A percentile compares a stretch with the other conserved stretches of the same genome.
Evolutionary conservation across 2,888 invertebrate species (phyloP).

Genomic region (Oligia fasciuncula): DNA sequence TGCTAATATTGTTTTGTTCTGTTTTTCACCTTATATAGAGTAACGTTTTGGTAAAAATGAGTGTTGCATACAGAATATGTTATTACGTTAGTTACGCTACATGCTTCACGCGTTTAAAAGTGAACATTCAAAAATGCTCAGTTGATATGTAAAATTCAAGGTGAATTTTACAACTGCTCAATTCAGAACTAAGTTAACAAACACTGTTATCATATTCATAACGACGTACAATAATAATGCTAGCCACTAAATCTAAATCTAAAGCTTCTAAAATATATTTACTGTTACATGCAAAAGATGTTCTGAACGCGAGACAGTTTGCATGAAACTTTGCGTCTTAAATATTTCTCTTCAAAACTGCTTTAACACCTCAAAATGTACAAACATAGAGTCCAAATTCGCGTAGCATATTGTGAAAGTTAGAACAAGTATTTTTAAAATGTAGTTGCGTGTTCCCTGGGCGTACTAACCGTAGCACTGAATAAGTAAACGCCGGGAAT

Average conservation of each 20-base stretch:
- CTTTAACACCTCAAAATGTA: slow-evolving; percentile 49
- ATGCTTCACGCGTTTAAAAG: background rate
- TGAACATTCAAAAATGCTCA: background rate
- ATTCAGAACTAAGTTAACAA: slow-evolving; percentile 56
- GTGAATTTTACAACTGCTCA: slow-evolving; percentile 23
- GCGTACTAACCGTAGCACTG: slow-evolving; percentile 86
- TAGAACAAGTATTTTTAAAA: slow-evolving; percentile 67
- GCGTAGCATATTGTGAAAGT: slow-evolving; percentile 49
- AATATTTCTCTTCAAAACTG: slow-evolving; percentile 38
- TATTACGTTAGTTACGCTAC: background rate
- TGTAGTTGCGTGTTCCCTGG: slow-evolving; percentile 67
- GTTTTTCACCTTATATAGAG: background rate
- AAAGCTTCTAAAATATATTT: slow-evolving; percentile 78
- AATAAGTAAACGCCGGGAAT: slow-evolving; percentile 89
- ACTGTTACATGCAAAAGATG: slow-evolving; percentile 81
- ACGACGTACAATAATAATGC: slow-evolving; percentile 73
- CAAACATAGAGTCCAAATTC: slow-evolving; percentile 63
- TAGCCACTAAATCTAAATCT: slow-evolving; percentile 75
- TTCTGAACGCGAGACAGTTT: slow-evolving; percentile 78
- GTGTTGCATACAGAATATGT: background rate
- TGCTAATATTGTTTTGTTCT: slow-evolving; percentile 31
- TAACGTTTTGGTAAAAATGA: background rate
- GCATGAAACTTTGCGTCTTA: slow-evolving; percentile 63
- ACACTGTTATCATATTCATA: slow-evolving; percentile 77
- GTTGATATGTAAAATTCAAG: background rate